Evolutionary conservation across 2,113 vertebrate genomes (phyloP).

Genomic region (Menura novaehollandiae): DNA sequence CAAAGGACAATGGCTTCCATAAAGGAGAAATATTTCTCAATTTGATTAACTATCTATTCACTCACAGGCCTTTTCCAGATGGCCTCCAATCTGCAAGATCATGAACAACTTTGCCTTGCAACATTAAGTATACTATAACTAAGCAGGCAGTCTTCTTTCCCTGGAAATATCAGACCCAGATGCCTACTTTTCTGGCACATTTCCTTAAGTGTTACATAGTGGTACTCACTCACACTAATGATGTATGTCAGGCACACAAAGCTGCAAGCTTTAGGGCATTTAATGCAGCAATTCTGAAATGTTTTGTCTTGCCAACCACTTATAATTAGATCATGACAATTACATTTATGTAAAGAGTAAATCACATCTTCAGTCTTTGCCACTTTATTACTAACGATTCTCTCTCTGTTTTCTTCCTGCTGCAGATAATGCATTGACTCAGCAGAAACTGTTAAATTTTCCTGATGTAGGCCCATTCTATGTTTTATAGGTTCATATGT

Average conservation of each 20-base stretch:
- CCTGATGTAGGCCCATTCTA: neutral
- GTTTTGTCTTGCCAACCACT: neutral
- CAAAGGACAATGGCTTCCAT: neutral
- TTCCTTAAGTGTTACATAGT: neutral
- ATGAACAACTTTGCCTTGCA: conserved; percentile 16
- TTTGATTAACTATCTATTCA: conserved; percentile 10
- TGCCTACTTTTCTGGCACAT: neutral
- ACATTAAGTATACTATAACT: neutral
- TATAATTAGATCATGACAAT: neutral
- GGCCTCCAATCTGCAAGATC: neutral
- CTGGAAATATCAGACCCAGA: neutral
- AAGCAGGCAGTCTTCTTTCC: neutral
- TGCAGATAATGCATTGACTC: neutral
- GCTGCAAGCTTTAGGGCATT: neutral
- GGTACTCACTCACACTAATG: neutral
- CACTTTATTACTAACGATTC: neutral
- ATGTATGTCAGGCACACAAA: neutral
- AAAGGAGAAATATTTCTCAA: neutral
- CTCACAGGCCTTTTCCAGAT: neutral
- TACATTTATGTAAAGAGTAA: neutral
- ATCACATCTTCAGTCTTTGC: neutral
- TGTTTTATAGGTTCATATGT: neutral
- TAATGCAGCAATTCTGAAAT: neutral
- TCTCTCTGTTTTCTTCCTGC: neutral
- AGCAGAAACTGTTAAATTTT: neutral